phyloP scores from a whole-genome alignment of 1,140 invertebrate genomes.

The Plectrocnemia conspersa region DNA sequence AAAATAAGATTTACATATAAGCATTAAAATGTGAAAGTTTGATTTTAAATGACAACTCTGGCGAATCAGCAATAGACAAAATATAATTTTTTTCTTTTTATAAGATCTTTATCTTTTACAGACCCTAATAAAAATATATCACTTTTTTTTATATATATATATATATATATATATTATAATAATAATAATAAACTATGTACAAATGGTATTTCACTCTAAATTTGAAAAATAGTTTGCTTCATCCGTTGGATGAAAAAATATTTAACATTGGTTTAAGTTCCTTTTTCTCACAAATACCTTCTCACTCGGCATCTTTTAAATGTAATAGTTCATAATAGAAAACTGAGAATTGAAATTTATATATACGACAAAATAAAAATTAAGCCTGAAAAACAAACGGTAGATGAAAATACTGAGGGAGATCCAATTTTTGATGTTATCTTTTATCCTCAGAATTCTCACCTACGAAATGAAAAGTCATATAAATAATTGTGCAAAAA shows the following conservation, averaged over 20 bases:
- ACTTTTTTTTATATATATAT: slow-evolving; percentile 10
- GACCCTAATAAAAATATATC: slow-evolving; percentile 14
- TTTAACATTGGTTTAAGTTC: slow-evolving; percentile 4
- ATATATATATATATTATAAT: too few species aligned
- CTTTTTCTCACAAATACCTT: slow-evolving; percentile 19
- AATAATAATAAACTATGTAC: too few species aligned
- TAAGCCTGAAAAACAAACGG: background rate
- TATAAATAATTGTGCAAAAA: slow-evolving; percentile 13
- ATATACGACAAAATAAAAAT: slow-evolving; percentile 21
- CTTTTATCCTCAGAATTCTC: slow-evolving; percentile 8
- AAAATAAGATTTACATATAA: too few species aligned
- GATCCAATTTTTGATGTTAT: slow-evolving; percentile 27
- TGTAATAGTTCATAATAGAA: slow-evolving; percentile 26
- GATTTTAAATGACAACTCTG: too few species aligned
- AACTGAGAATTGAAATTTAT: slow-evolving; percentile 32
- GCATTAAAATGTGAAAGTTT: too few species aligned
- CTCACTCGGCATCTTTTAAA: slow-evolving; percentile 32
- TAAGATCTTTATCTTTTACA: slow-evolving; percentile 2
- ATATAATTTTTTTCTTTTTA: slow-evolving; percentile 10
- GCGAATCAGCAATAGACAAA: slow-evolving; percentile 13
- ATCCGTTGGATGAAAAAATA: slow-evolving; percentile 8
- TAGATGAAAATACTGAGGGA: slow-evolving; percentile 15
- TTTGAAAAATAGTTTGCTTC: slow-evolving; percentile 19
- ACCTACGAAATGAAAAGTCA: slow-evolving; percentile 8
- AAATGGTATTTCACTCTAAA: slow-evolving; percentile 15